These are phyloP conservation scores for Drosophila grimshawi DNA, from an alignment of 1,140 invertebrate species.

Conservation along the genomic window DNA sequence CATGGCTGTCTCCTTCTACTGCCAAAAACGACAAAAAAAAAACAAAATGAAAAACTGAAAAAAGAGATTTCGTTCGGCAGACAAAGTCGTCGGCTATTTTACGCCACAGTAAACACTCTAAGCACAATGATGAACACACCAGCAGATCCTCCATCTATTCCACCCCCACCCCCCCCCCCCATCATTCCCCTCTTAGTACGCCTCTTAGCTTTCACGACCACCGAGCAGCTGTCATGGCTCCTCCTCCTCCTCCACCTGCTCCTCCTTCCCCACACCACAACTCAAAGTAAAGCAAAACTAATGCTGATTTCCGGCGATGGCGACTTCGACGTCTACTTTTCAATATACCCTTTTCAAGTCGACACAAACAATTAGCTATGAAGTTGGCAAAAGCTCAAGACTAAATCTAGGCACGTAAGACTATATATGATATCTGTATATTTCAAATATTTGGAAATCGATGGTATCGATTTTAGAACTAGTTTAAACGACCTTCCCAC, in stretches of 20 bases:
- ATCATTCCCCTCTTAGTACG: background rate
- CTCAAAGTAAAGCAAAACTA: conserved; percentile 72
- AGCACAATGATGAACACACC: conserved; percentile 12
- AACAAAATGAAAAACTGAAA: conserved; percentile 11
- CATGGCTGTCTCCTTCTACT: background rate
- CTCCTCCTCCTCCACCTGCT: background rate
- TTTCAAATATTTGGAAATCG: no score
- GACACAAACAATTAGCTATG: background rate
- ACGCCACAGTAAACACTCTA: conserved; percentile 60
- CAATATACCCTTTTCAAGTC: conserved; percentile 25
- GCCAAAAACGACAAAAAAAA: conserved; percentile 7
- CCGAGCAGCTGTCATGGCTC: conserved; percentile 45
- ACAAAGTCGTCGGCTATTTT: conserved; percentile 71
- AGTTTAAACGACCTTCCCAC: no score
- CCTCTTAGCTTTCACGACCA: conserved; percentile 54
- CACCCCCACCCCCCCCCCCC: background rate
- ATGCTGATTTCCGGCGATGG: conserved; percentile 67
- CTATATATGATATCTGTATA: no score
- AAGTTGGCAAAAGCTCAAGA: background rate
- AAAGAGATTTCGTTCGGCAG: conserved; percentile 50
- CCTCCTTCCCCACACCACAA: background rate
- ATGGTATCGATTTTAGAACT: no score
- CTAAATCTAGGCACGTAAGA: no score
- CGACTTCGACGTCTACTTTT: conserved; percentile 49
- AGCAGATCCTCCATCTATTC: background rate